Percentiles rank a stretch among this genome's conserved stretches.
These are phyloP conservation scores for Stenurella melanura DNA, from an alignment of 2,888 invertebrate genomes.

Conservation along the genomic window DNA sequence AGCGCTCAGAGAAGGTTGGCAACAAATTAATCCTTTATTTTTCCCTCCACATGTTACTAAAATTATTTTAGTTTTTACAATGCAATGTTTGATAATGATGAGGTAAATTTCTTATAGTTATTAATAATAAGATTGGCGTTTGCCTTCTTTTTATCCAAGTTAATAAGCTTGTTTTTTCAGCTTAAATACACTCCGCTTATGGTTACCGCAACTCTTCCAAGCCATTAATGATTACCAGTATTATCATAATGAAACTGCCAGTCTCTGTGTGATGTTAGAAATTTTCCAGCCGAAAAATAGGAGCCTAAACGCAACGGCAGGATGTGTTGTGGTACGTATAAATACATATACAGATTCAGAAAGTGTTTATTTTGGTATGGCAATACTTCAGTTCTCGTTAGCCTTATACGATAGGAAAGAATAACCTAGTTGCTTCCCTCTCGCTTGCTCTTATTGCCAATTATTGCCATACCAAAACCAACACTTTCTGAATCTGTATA, in stretches of 20 bases:
- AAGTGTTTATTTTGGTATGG: no score
- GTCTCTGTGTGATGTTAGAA: slow-evolving; percentile 74
- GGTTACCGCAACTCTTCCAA: slow-evolving; percentile 91
- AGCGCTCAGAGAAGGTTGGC: slow-evolving; percentile 77
- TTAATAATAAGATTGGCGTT: not conserved
- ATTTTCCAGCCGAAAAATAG: slow-evolving; percentile 65
- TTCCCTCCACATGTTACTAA: slow-evolving; percentile 77
- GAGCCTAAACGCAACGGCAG: slow-evolving; percentile 34
- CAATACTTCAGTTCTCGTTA: no score
- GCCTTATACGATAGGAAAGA: no score
- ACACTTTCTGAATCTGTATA: no score
- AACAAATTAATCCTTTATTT: slow-evolving; percentile 81
- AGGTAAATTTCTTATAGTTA: slow-evolving; percentile 74
- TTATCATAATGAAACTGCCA: slow-evolving; percentile 67
- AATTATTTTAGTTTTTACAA: slow-evolving; percentile 78
- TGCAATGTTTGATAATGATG: slow-evolving; percentile 81
- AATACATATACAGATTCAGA: no score
- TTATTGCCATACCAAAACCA: no score
- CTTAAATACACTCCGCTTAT: slow-evolving; percentile 87
- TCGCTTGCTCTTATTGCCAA: no score
- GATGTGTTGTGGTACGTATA: slow-evolving; percentile 55
- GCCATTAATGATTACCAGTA: slow-evolving; percentile 75
- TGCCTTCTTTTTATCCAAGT: slow-evolving; percentile 2
- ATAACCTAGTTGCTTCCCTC: no score
- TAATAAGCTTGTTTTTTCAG: slow-evolving; percentile 58